phyloP scores from a whole-genome alignment of 2,797 vertebrate species.

The Odontamblyopus lacepedii region DNA sequence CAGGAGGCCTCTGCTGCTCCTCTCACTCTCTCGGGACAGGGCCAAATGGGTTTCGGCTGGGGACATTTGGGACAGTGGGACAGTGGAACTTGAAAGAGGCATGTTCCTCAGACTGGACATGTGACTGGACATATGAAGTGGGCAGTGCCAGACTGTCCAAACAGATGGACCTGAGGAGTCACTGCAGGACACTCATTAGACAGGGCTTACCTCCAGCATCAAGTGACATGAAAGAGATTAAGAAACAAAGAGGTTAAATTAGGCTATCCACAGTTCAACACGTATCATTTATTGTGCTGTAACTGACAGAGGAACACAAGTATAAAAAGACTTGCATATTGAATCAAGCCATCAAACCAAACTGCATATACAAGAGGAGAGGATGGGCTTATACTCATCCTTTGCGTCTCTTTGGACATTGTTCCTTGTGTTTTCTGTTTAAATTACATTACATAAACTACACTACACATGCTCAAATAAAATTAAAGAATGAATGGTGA shows the following conservation, averaged over 20 bases:
- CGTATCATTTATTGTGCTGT: background rate
- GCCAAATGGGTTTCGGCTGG: slow-evolving; percentile 58
- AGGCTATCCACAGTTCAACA: background rate
- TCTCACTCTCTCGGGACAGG: slow-evolving; percentile 25
- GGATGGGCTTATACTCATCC: no score
- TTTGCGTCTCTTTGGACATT: no score
- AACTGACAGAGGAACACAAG: background rate
- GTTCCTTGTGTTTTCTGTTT: no score
- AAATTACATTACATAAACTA: no score
- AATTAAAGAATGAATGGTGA: no score
- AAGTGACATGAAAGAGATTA: background rate
- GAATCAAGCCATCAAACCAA: no score
- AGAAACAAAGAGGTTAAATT: slow-evolving; percentile 1
- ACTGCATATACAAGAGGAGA: no score
- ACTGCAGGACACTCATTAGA: slow-evolving; percentile 30
- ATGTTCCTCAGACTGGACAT: slow-evolving; percentile 6
- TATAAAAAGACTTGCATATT: no score
- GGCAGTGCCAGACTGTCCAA: slow-evolving; percentile 42
- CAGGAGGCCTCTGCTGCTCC: slow-evolving; percentile 45
- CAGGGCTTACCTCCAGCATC: slow-evolving; percentile 16
- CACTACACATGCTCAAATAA: no score
- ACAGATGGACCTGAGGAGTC: slow-evolving; percentile 26
- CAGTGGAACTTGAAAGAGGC: slow-evolving; percentile 6
- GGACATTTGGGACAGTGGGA: slow-evolving; percentile 30
- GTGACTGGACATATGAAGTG: slow-evolving; percentile 47